Base-by-base conservation (phyloP, 2,113 vertebrate genomes). In the Ranitomeya variabilis region DNA sequence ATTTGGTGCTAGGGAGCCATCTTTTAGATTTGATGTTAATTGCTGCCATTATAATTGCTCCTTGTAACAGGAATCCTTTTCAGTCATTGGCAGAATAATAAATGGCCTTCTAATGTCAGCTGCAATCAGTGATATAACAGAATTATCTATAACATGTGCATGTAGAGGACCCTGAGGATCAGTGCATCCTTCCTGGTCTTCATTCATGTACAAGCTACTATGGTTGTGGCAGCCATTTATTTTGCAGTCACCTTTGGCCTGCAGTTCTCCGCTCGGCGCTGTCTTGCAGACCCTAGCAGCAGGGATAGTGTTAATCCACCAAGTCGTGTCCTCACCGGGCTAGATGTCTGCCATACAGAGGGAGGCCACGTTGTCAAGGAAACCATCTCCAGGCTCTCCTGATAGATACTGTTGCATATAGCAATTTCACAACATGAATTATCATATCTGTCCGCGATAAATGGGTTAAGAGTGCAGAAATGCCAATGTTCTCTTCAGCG, bases 351-450 rank as follows among this genome's bases (percentile, higher is more conserved):
- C 80, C 62, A 55, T 83, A 76, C 80, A 83, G 83, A 88, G 80
- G 80, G 80, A 83, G 23, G 69, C 80, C 67, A 77, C 52, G 87
- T 88, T 76, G 80, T 82, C 80, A 88, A 76, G 80, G 87, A 83
- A 83, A 88, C 87, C 87, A 52, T 60, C 67, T 88, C 21, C n/a
- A 13, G 80, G 31, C 79, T 76, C 87, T 77, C 67, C 76, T 23
- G 57, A 76, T 45, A 23, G 67, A 88, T 74, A 88, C 80, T 21
- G 15, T 79, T 80, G 77, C 80, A 59, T 88, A 83, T 88, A 76
- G 37, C 77, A 64, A 88, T 88, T 76, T 88, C 67, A 82, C 80
- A 62, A 76, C 80, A 60, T 64, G 80, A 74, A 62, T 88, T 76
- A 83, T 66, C 52, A 84, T 71, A 84, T 84, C 12, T 19, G 51